These are phyloP conservation scores for Hydrozoanthus tunicans DNA, from an alignment of 64 coral and sea anemone species.

Conservation along the genomic window DNA sequence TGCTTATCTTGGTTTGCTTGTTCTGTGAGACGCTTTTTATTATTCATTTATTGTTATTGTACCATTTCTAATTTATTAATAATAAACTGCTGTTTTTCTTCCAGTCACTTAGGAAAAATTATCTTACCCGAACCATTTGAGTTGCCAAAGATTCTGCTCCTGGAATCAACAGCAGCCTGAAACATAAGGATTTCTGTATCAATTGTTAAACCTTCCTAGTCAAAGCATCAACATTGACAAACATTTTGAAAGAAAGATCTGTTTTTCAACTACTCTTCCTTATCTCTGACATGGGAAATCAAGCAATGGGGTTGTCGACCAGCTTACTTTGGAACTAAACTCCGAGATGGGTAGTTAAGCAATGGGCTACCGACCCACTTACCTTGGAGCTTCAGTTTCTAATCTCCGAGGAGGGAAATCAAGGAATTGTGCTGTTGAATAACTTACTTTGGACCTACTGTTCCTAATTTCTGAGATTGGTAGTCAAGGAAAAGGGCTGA, in stretches of 20 bases:
- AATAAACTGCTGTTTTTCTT: background rate
- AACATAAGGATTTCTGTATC: background rate
- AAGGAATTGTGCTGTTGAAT: background rate
- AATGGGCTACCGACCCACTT: background rate
- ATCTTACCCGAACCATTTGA: conserved; percentile 24
- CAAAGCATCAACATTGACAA: background rate
- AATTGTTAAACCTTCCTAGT: background rate
- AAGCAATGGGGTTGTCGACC: background rate
- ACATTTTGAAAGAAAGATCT: background rate
- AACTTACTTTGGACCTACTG: background rate
- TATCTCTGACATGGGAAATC: conserved; percentile 10
- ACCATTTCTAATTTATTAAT: background rate
- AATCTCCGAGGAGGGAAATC: conserved; percentile 4
- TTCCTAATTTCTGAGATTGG: background rate
- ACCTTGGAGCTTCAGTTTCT: background rate
- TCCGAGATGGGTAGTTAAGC: conserved; percentile 12
- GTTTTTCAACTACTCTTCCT: background rate
- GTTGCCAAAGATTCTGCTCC: conserved; percentile 40
- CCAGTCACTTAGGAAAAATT: no score
- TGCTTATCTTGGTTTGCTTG: no score
- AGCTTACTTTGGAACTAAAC: background rate
- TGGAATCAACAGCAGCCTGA: conserved; percentile 15
- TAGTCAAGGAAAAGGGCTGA: background rate
- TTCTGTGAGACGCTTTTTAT: no score
- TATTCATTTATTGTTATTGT: background rate